Percentiles rank a stretch among this genome's conserved stretches.
These are phyloP conservation scores for Falco concolor DNA, from an alignment of 2,797 vertebrate species.

Conservation along the genomic window DNA sequence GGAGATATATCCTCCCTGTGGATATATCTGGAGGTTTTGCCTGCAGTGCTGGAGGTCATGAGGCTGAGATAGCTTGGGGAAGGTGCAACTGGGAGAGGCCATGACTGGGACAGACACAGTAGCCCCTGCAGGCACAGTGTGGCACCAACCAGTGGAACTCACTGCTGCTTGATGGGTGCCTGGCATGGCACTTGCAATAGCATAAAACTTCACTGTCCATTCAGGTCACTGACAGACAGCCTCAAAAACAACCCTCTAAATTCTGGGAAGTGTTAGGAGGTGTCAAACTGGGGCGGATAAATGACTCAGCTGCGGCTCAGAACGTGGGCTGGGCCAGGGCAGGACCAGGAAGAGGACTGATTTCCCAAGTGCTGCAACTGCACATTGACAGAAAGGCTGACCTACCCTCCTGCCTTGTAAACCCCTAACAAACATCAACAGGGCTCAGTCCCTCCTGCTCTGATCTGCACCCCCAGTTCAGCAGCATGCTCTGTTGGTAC, in stretches of 20 bases:
- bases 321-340: slow-evolving; percentile 30
- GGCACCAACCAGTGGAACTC: accelerated
- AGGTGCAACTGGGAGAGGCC: background rate
- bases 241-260: background rate
- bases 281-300: background rate
- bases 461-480: background rate
- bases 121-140: accelerated
- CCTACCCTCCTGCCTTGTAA: background rate
- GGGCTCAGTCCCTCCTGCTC: background rate
- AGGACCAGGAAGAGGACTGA: background rate
- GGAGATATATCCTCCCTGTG: background rate
- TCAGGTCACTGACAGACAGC: background rate
- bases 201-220: background rate
- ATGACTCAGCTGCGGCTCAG: background rate
- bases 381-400: background rate
- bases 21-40: background rate
- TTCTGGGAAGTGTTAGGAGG: background rate
- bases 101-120: background rate
- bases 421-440: background rate
- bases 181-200: background rate
- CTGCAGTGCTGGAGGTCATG: accelerated
- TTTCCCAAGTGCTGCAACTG: background rate
- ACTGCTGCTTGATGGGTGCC: background rate
- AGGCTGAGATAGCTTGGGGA: background rate
- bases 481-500: accelerated